phyloP scores from a whole-genome alignment of 2,113 vertebrate species.

The Sphyrna mokarran region DNA sequence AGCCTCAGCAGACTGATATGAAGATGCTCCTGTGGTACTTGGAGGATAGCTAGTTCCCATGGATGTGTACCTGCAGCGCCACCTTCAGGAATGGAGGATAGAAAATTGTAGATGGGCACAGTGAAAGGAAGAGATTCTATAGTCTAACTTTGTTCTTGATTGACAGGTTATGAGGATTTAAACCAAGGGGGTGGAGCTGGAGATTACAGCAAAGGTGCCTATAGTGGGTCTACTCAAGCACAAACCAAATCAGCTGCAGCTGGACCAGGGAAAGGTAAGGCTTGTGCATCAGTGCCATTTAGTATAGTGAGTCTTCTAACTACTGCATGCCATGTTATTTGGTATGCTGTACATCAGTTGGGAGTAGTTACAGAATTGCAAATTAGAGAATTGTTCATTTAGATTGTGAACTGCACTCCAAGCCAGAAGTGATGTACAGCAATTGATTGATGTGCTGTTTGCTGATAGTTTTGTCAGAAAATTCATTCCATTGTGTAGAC shows the following conservation, averaged over 20 bases:
- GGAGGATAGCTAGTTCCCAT: neutral
- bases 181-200: conserved; percentile 77
- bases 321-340: neutral
- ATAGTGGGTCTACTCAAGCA: conserved; percentile 81
- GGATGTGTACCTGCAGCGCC: neutral
- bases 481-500: neutral
- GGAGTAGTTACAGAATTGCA: neutral
- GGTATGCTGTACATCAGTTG: neutral
- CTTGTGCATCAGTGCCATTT: neutral
- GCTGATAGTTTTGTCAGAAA: neutral
- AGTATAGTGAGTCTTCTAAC: conserved; percentile 16
- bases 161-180: conserved; percentile 86
- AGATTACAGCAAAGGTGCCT: conserved; percentile 90
- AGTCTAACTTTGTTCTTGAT: conserved; percentile 36
- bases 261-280: conserved; percentile 87
- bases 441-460: neutral
- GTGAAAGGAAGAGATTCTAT: neutral
- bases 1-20: neutral
- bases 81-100: neutral
- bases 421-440: neutral
- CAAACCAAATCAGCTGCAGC: conserved; percentile 80
- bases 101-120: neutral
- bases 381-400: neutral
- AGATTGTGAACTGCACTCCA: neutral
- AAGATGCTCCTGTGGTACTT: neutral